Conservation (phyloP, 2,797 vertebrate genomes). For the Zalophus californianus region DNA sequence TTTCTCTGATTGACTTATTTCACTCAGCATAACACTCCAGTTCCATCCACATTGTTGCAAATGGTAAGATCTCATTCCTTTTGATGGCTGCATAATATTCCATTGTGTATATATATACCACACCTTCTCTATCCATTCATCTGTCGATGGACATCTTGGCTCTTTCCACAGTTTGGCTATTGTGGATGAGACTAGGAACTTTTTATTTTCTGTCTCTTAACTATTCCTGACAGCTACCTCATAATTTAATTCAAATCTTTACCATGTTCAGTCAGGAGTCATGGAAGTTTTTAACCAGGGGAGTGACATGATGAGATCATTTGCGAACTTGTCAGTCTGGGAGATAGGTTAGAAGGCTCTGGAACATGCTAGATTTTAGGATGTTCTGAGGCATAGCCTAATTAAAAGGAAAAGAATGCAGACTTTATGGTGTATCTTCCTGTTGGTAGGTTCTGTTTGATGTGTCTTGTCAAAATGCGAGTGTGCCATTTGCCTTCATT, state of each 20-base stretch:
- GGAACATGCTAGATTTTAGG: constrained; percentile 29
- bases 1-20: no score
- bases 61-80: no score
- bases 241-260: constrained; percentile 54
- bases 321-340: not conserved
- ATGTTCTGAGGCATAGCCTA: constrained; percentile 16
- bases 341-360: constrained; percentile 13
- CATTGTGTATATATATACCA: no score
- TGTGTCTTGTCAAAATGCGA: not conserved
- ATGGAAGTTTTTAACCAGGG: constrained; percentile 22
- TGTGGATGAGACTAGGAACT: not conserved
- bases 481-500: not conserved
- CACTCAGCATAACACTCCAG: no score
- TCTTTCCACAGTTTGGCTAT: no score
- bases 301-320: not conserved
- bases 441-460: not conserved
- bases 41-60: no score
- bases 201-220: not conserved
- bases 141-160: no score
- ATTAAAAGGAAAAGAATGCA: not conserved
- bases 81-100: no score
- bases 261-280: not conserved
- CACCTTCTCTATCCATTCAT: no score
- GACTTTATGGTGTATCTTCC: constrained; percentile 2
- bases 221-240: constrained; percentile 20